Base-by-base conservation (phyloP, 1,140 invertebrate species). In the Schmidtea mediterranea region DNA sequence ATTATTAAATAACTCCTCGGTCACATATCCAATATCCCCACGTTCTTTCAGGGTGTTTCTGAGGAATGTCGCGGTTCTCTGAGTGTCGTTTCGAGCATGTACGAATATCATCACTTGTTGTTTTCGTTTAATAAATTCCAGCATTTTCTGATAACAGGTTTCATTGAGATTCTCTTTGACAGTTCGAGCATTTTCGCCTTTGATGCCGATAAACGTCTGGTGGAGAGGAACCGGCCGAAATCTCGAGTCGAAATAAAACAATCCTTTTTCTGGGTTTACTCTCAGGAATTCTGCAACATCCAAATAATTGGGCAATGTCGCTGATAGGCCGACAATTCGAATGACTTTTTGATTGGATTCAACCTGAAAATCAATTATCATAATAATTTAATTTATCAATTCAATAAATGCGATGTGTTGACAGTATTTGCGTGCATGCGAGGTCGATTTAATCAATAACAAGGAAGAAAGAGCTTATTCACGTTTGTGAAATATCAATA, bases 311-410 rank as follows among this genome's bases (percentile, higher is more conserved):
- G 92, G 92, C 49, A 98, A 64, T 0, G 92, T 98, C 1, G 90
- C 92, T 0, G 89, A 95, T 9, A 97, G 62, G 1, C 89, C 90
- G n/a, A 97, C 77, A 50, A 97, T 92, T 47, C 89, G 71, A 43
- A 95, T 95, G 80, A 92, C 89, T 50, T 76, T 82, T 65, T 97
- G 89, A 0, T 80, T 79, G 10, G 80, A 79, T 60, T 95, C 86
- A 0, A 95, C 81, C 73, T 74, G 55, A 18, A 54, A 56, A n/a
- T n/a, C n/a, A n/a, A n/a, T n/a, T n/a, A n/a, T n/a, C n/a, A n/a
- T n/a, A n/a, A n/a, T n/a, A n/a, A n/a, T 56, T 48, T 50, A 45
- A 51, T 51, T 41, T 18, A n/a, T n/a, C n/a, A 21, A 24, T 10
- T 36, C n/a, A 9, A 9, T 10, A 36, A 36, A 10, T 36, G 9